Evolutionary conservation across 2,113 vertebrate genomes (phyloP).

Genomic region (Eleginops maclovinus): DNA sequence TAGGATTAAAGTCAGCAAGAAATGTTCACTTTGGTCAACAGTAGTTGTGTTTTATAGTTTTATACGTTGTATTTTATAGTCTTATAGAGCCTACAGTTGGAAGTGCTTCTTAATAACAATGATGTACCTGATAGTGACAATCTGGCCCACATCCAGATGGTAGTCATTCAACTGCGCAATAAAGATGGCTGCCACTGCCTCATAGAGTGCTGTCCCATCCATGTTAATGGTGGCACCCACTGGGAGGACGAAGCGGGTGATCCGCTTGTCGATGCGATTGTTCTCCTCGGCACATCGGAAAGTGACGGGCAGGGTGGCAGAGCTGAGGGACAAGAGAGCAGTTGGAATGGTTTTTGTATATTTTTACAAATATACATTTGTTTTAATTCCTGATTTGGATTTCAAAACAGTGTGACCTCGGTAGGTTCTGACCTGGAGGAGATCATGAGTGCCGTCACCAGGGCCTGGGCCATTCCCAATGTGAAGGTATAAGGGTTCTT

Average conservation of each 20-base stretch:
- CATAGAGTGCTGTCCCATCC: constrained; percentile 97
- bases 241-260: constrained; percentile 96
- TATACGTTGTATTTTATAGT: background rate
- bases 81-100: background rate
- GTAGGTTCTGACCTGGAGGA: constrained; percentile 66
- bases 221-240: constrained; percentile 99
- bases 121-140: constrained; percentile 94
- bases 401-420: background rate
- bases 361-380: no score
- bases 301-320: constrained; percentile 96
- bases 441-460: constrained; percentile 88
- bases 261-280: constrained; percentile 93
- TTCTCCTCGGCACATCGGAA: constrained; percentile 97
- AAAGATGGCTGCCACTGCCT: constrained; percentile 96
- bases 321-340: constrained; percentile 79
- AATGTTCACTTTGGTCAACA: background rate
- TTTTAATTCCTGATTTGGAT: background rate
- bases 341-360: background rate
- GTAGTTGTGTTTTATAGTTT: background rate
- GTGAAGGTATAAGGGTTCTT: constrained; percentile 95
- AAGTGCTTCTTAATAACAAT: background rate
- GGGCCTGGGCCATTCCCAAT: constrained; percentile 95
- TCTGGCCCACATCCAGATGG: constrained; percentile 89
- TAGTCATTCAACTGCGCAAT: constrained; percentile 95
- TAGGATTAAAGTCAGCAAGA: background rate